Base-by-base conservation (phyloP, 1,140 invertebrate genomes). In the Anthonomus grandis region DNA sequence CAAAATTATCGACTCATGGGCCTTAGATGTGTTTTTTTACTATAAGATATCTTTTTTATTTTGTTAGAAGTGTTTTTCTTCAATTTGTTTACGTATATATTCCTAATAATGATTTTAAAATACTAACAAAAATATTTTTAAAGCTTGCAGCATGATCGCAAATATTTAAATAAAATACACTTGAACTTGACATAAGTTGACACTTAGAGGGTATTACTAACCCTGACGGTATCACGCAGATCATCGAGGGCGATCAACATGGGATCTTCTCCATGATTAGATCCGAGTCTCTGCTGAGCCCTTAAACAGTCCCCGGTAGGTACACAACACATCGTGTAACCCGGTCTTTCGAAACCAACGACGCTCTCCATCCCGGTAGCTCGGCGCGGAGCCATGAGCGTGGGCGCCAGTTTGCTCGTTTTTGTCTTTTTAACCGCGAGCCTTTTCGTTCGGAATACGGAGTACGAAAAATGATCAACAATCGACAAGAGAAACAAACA, bases 261-360 rank as follows among this genome's bases (percentile, higher is more conserved):
- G 2, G 78, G 71, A 59, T 85, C 81, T 60, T 71, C 68, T 49
- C 67, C 72, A 54, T 68, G 70, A 37, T 60, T 52, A 19, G 47
- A 59, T 9, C 48, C 42, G 34, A 19, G 17, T 48, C 69, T 70
- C 36, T 76, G 76, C 50, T 69, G 74, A 62, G 81, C 80, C 55
- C 83, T 83, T 39, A 86, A 78, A 69, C 91, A 93, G 62, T 90
- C 88, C 38, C 85, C 85, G 62, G 75, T 82, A 21, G 91, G 91
- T 15, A 87, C 86, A 76, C 91, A 94, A 78, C 92, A 94, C 31
- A 82, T 81, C 38, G 81, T 80, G 54, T 78, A 75, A 56, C 68
- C 73, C 39, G 75, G 50, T 3, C 39, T 69, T 66, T 58, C 71
- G 66, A 59, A 66, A 27, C 41, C 41, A 18, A 46, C 44, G 21